phyloP scores from a whole-genome alignment of 2,797 vertebrate genomes.

The Muscicapa comitata region DNA sequence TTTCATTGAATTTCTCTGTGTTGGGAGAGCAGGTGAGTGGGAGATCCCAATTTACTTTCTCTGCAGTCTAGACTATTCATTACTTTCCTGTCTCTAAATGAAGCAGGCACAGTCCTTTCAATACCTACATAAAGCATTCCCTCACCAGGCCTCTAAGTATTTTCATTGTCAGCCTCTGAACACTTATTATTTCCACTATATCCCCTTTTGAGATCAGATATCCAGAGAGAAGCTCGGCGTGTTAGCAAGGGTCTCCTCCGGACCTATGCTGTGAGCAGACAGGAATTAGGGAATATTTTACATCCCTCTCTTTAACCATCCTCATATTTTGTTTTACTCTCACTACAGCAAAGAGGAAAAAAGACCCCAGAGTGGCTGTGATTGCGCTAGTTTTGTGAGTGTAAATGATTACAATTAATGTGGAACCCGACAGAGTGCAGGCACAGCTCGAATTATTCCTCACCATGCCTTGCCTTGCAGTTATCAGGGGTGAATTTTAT shows the following conservation, averaged over 20 bases:
- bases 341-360: not conserved
- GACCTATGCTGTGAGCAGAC: not conserved
- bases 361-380: not conserved
- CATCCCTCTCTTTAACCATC: not conserved
- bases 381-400: not conserved
- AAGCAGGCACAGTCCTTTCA: conserved; percentile 51
- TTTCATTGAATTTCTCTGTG: conserved; percentile 36
- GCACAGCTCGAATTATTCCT: not conserved
- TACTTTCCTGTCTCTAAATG: conserved; percentile 58
- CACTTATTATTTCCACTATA: conserved; percentile 60
- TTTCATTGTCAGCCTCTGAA: conserved; percentile 60
- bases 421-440: not conserved
- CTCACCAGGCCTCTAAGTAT: conserved; percentile 61
- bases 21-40: conserved; percentile 42
- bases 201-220: conserved; percentile 57
- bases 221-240: not conserved
- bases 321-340: conserved; percentile 1
- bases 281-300: not conserved
- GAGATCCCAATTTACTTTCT: conserved; percentile 55
- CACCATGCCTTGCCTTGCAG: not conserved
- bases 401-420: conserved; percentile 16
- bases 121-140: conserved; percentile 55
- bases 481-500: conserved; percentile 47
- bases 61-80: conserved; percentile 68
- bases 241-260: not conserved